A percentile compares a stretch with the other conserved stretches of the same genome.
Evolutionary conservation across 2,113 vertebrate species (phyloP).

Genomic region (Mesitornis unicolor): DNA sequence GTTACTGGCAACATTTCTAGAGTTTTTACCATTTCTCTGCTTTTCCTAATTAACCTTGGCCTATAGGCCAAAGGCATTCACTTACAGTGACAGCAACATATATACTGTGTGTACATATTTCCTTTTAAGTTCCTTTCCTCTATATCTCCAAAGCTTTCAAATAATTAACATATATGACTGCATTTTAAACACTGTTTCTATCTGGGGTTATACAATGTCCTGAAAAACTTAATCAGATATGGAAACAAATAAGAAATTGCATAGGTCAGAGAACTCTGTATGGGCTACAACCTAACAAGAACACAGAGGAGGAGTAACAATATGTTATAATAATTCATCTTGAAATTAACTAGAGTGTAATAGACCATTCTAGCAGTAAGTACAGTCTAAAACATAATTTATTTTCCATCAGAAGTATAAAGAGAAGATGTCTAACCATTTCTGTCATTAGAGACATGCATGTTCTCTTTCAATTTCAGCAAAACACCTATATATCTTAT

Average conservation of each 20-base stretch:
- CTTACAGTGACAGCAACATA: neutral
- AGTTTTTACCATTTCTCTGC: neutral
- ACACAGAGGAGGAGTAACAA: neutral
- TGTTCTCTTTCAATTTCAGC: neutral
- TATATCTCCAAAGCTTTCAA: neutral
- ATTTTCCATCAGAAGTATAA: neutral
- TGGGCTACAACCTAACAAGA: neutral
- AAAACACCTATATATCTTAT: neutral
- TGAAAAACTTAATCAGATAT: neutral
- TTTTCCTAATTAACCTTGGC: neutral
- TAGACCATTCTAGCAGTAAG: neutral
- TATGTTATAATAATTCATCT: neutral
- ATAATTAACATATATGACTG: neutral
- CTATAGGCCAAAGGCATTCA: neutral
- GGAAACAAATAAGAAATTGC: neutral
- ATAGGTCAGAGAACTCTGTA: neutral
- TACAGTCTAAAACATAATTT: neutral
- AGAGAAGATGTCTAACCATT: neutral
- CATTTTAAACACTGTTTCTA: neutral
- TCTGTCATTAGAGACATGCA: neutral
- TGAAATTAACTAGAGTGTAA: neutral
- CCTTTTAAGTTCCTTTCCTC: neutral
- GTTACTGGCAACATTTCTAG: neutral
- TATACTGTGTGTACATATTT: neutral
- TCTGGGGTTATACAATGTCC: neutral